Percentiles rank a stretch among this genome's conserved stretches.
These are phyloP conservation scores for Vannuccia rotundouncinata DNA, from an alignment of 2,888 invertebrate genomes.

Conservation along the genomic window DNA sequence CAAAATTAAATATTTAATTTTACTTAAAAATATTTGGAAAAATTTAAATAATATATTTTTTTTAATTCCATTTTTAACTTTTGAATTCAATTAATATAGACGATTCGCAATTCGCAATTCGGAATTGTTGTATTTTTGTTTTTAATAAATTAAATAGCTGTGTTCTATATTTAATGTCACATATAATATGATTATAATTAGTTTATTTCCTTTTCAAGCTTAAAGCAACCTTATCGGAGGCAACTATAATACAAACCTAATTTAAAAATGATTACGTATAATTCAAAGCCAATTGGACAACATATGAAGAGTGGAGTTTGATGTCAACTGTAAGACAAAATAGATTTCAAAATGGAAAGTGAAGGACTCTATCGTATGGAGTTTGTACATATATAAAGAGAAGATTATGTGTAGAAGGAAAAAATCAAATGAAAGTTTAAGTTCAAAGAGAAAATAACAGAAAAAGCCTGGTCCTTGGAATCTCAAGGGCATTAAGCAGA, in stretches of 20 bases:
- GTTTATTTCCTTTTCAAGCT: too few relatives aligned
- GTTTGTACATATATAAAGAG: not conserved
- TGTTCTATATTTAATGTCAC: too few relatives aligned
- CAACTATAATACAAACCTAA: too few relatives aligned
- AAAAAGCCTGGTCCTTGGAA: not conserved
- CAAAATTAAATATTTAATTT: not conserved
- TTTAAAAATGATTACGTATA: too few relatives aligned
- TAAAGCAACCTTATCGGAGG: too few relatives aligned
- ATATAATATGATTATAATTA: too few relatives aligned
- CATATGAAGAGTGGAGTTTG: not conserved
- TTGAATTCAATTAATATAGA: not conserved
- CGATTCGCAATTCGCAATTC: too few relatives aligned
- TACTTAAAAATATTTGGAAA: not conserved
- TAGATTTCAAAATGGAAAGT: not conserved
- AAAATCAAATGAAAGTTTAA: not conserved
- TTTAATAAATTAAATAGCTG: too few relatives aligned
- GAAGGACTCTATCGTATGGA: too few relatives aligned
- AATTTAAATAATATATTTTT: not conserved
- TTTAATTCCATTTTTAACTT: not conserved
- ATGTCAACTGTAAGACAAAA: not conserved
- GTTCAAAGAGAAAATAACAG: not conserved
- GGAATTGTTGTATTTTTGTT: too few relatives aligned
- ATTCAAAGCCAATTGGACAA: too few relatives aligned
- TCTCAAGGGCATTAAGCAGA: not conserved
- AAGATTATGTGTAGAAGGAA: too few relatives aligned